Conservation (phyloP, 2,113 vertebrate genomes). For the Cathartes aura region DNA sequence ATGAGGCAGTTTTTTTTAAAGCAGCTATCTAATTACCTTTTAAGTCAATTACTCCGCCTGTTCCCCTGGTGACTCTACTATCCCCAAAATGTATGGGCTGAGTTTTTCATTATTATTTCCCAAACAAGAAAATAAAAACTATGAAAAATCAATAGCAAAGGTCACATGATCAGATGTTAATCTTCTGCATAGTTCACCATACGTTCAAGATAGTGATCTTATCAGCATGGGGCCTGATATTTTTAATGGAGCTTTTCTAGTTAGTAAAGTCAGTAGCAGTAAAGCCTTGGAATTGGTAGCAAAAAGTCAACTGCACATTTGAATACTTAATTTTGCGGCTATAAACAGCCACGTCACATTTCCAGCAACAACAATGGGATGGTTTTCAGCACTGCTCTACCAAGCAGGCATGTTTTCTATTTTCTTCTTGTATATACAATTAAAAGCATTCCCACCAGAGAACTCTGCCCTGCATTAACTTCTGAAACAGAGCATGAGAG, state of each 20-base stretch:
- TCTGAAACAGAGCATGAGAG: slow-evolving; percentile 50
- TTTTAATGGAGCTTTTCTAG: slow-evolving; percentile 22
- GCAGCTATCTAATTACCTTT: neutral
- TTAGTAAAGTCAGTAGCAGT: slow-evolving; percentile 45
- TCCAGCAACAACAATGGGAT: slow-evolving; percentile 31
- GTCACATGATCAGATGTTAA: neutral
- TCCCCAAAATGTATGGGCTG: neutral
- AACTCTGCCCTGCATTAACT: slow-evolving; percentile 29
- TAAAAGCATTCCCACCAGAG: slow-evolving; percentile 53
- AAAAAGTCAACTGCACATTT: slow-evolving; percentile 50
- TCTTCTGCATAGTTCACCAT: neutral
- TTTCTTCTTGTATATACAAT: slow-evolving; percentile 55
- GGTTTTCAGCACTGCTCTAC: slow-evolving; percentile 44
- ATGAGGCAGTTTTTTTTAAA: neutral
- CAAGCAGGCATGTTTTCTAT: slow-evolving; percentile 39
- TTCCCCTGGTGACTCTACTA: neutral
- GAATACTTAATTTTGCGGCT: slow-evolving; percentile 68
- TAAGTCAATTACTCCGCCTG: neutral
- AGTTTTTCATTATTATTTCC: neutral
- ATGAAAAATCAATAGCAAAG: neutral
- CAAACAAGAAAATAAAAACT: neutral
- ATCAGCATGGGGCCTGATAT: neutral
- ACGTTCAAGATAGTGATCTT: neutral
- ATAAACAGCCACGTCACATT: slow-evolving; percentile 60
- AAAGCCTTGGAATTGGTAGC: slow-evolving; percentile 37